Evolutionary conservation across 2,888 invertebrate genomes (phyloP), one percentile per base, ranked within the genome.

Genomic region (Drosophila multiciliata): DNA sequence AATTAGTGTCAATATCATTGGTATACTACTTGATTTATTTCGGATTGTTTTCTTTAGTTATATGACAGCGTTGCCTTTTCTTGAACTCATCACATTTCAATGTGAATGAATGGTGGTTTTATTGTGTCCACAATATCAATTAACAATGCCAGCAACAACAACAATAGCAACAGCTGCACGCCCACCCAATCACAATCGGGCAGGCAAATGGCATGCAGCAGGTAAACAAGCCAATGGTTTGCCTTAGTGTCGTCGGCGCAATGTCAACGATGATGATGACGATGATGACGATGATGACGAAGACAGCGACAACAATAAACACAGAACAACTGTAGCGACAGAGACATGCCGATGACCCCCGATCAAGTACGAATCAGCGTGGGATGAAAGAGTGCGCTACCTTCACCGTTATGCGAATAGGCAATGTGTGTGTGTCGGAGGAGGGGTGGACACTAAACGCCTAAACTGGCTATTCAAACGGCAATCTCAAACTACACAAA

Each of bases 181-280:
- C 80, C 78, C 73, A 76, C 72, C 50, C 72, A 78, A 75, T 72
- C 63, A 45, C 55, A 69, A 60, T 55, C 50, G 36, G 50, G 29
- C 12, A 15, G 49, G 20, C 40, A 26, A 38, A 38, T 8, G n/a
- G 29, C 29, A n/a, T 55, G 38, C 55, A 66, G 23, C 55, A 66
- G 73, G 87, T 74, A 84, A 89, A 89, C 87, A 85, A 82, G 73
- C 66, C 77, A 63, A 72, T 62, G 75, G 62, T 75, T 75, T 83
- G 79, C 73, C 75, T 83, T 82, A 66, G 80, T 82, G 68, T 72
- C 66, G 68, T 75, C 68, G 70, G 45, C 65, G 54, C 81, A 80
- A 78, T 78, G 82, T 66, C 77, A 66, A 55, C 59, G 38, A 69
- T 81, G 74, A 71, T 68, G 66, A 72, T 38, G 55, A 55, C 40